phyloP scores from a whole-genome alignment of 2,888 invertebrate species.

The Gonocerus acuteangulatus region DNA sequence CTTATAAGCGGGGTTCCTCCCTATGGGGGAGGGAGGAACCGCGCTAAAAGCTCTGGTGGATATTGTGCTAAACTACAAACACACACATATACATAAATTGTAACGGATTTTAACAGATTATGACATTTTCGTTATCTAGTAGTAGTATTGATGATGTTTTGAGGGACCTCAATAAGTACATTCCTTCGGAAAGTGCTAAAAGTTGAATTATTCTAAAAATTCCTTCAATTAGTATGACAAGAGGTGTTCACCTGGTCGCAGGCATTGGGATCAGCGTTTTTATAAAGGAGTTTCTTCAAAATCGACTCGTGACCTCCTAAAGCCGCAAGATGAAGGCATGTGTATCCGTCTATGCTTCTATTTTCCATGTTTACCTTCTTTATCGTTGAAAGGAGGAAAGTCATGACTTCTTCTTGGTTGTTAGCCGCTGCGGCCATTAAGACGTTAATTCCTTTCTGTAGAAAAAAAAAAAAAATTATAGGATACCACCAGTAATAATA shows the following conservation, averaged over 20 bases:
- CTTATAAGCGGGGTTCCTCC: too few species aligned
- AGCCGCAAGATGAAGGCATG: constrained; percentile 68
- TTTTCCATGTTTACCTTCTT: constrained; percentile 53
- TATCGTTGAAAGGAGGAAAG: constrained; percentile 57
- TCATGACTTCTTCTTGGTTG: constrained; percentile 56
- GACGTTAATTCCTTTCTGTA: constrained; percentile 61
- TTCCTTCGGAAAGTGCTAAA: too few species aligned
- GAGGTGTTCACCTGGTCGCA: constrained; percentile 69
- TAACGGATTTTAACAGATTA: too few species aligned
- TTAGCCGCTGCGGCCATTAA: constrained; percentile 70
- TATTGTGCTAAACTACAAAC: too few species aligned
- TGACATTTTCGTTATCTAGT: too few species aligned
- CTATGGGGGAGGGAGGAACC: too few species aligned
- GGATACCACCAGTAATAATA: neutral
- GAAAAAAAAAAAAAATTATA: neutral
- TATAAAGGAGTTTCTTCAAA: constrained; percentile 57
- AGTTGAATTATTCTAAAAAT: too few species aligned
- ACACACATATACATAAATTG: too few species aligned
- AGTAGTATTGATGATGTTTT: too few species aligned
- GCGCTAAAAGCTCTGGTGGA: too few species aligned
- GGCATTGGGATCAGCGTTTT: constrained; percentile 58
- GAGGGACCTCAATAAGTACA: too few species aligned
- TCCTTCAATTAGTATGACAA: too few species aligned
- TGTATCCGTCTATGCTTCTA: constrained; percentile 60
- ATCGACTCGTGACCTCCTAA: constrained; percentile 61